Evolutionary conservation across 2,797 vertebrate genomes (phyloP), one percentile per base, ranked within the genome.

Genomic region (Cossypha dichroa): DNA sequence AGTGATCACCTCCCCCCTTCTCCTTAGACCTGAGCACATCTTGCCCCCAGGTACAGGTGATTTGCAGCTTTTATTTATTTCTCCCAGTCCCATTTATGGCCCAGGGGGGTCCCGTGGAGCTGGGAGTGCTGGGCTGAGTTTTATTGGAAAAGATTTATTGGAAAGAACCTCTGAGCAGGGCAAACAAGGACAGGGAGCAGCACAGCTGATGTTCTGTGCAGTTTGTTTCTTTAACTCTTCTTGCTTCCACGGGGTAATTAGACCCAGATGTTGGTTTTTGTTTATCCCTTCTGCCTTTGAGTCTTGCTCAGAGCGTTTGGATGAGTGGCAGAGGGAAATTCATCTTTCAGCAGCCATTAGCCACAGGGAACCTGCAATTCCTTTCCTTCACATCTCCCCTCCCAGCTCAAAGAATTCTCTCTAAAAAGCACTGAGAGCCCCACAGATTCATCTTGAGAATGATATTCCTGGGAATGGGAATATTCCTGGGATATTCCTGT

Each of bases 251-350:
- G 8, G 23, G 45, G 19, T 82, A 92, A 93, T 95, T 38, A 80
- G 84, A 62, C 80, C 52, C 85, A 93, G 92, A 93, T 93, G 84
- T 73, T 95, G 51, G 3, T 36, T 36, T 92, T 78, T 93, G 78
- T 64, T 90, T 52, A 34, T 80, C 33, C 33, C n/a, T 70, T 33
- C 67, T 52, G 74, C 67, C 56, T 91, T 85, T 66, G 66, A 74
- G 41, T 10, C 62, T 51, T 43, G 23, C 58, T 91, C 45, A 15
- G 21, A 34, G 62, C 73, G 4, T 80, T 85, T 43, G 59, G 63
- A 75, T 91, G 58, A 70, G 46, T 79, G 68, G 10, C 31, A 70
- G 55, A 49, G 75, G 48, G 29, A 72, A 83, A 54, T 81, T 86
- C 54, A 17, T 49, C 66, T 83, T 74, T 45, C 88, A 81, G 43